Conservation (phyloP, 1,140 invertebrate genomes). For the Melipona quadrifasciata region DNA sequence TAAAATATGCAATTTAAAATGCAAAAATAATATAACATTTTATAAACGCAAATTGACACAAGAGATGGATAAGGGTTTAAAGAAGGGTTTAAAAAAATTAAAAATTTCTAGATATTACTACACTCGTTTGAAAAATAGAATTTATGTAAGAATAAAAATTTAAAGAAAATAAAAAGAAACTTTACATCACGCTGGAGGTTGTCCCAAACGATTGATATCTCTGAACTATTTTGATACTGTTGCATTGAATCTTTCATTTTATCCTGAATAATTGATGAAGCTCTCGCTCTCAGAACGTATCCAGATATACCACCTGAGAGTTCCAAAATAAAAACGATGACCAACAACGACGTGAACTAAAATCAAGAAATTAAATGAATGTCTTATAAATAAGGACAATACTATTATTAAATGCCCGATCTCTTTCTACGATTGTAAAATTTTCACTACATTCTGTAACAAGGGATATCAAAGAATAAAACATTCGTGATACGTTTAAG, state of each 20-base stretch:
- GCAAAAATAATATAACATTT: too few species aligned
- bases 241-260: conserved; percentile 82
- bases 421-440: not conserved
- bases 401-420: not conserved
- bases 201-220: conserved; percentile 84
- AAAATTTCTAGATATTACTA: not conserved
- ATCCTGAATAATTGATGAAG: conserved; percentile 81
- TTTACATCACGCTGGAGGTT: conserved; percentile 84
- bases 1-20: too few species aligned
- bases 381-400: too few species aligned
- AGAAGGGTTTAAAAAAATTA: too few species aligned
- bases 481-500: not conserved
- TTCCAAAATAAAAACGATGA: conserved; percentile 91
- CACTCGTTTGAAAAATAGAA: too few species aligned
- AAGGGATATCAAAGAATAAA: not conserved
- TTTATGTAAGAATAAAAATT: not conserved
- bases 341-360: conserved; percentile 89
- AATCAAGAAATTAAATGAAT: conserved; percentile 70
- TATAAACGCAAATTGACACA: too few species aligned
- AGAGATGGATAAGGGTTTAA: too few species aligned
- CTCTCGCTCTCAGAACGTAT: conserved; percentile 85
- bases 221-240: conserved; percentile 76
- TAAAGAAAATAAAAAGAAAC: not conserved
- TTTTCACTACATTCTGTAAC: not conserved
- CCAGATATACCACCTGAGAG: conserved; percentile 91